Conservation (phyloP, 2,888 invertebrate genomes). For the Nomada hirtipes region DNA sequence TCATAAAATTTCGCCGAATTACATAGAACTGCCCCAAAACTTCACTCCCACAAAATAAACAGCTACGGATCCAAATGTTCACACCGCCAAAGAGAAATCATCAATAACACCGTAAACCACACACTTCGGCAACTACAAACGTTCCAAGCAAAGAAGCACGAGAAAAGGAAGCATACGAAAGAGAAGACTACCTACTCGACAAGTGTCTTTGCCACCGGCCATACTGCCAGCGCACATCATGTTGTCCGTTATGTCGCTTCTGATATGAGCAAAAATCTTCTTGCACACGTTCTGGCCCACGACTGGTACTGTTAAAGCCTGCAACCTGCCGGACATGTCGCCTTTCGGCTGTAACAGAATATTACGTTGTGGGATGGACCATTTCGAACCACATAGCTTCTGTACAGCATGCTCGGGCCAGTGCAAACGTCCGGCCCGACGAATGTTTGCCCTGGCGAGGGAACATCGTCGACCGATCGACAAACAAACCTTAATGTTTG, state of each 20-base stretch:
- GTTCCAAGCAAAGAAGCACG: too few species aligned
- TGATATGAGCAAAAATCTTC: slow-evolving; percentile 79
- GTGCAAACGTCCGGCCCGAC: slow-evolving; percentile 21
- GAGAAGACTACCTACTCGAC: slow-evolving; percentile 60
- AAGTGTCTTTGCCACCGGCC: slow-evolving; percentile 73
- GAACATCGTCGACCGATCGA: slow-evolving; percentile 55
- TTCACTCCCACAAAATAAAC: too few species aligned
- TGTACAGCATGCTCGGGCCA: slow-evolving; percentile 3
- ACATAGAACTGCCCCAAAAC: too few species aligned
- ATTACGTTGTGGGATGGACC: background rate
- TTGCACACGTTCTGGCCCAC: slow-evolving; percentile 83
- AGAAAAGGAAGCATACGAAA: background rate
- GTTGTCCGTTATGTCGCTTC: slow-evolving; percentile 68
- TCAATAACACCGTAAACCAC: too few species aligned
- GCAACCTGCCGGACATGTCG: slow-evolving; percentile 32
- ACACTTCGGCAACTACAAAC: too few species aligned
- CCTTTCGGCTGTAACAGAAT: slow-evolving; percentile 46
- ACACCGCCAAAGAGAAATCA: too few species aligned
- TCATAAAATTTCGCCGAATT: too few species aligned
- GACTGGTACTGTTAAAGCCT: slow-evolving; percentile 80
- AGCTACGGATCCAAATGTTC: too few species aligned
- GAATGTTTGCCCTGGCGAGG: slow-evolving; percentile 50
- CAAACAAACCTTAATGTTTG: slow-evolving; percentile 63
- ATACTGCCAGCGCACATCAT: slow-evolving; percentile 79
- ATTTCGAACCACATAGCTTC: background rate